Evolutionary conservation across 1,140 invertebrate species (phyloP).

Genomic region (Heliconius hermathena): DNA sequence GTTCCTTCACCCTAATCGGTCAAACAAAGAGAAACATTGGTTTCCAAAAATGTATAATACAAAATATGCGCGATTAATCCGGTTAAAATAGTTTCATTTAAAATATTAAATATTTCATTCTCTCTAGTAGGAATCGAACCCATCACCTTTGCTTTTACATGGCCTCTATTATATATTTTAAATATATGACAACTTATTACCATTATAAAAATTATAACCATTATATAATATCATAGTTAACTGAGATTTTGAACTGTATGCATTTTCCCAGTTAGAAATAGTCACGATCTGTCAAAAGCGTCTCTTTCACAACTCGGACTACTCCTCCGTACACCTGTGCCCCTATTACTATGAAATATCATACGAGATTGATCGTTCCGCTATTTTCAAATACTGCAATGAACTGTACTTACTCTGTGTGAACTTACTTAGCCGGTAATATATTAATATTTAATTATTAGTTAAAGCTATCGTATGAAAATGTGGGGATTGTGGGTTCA

Average conservation of each 20-base stretch:
- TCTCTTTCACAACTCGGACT: constrained; percentile 3
- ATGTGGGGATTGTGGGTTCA: too few species aligned
- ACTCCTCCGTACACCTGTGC: not conserved
- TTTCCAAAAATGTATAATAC: too few species aligned
- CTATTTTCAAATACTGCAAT: not conserved
- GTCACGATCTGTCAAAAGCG: not conserved
- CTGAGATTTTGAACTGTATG: not conserved
- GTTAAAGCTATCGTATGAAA: too few species aligned
- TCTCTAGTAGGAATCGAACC: too few species aligned
- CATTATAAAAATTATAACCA: too few species aligned
- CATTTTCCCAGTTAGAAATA: not conserved
- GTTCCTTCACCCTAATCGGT: too few species aligned
- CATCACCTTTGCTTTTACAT: too few species aligned
- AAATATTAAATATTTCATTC: too few species aligned
- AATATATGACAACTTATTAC: not conserved
- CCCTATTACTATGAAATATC: constrained; percentile 9
- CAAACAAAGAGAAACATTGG: too few species aligned
- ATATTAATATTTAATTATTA: too few species aligned
- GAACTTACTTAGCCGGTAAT: not conserved
- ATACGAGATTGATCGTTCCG: constrained; percentile 1
- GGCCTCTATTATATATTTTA: not conserved
- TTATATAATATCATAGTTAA: not conserved
- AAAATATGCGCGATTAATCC: too few species aligned
- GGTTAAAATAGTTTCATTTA: too few species aligned
- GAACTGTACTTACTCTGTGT: not conserved